Evolutionary conservation across 2,113 vertebrate genomes (phyloP).

Genomic region (Acrocephalus arundinaceus): DNA sequence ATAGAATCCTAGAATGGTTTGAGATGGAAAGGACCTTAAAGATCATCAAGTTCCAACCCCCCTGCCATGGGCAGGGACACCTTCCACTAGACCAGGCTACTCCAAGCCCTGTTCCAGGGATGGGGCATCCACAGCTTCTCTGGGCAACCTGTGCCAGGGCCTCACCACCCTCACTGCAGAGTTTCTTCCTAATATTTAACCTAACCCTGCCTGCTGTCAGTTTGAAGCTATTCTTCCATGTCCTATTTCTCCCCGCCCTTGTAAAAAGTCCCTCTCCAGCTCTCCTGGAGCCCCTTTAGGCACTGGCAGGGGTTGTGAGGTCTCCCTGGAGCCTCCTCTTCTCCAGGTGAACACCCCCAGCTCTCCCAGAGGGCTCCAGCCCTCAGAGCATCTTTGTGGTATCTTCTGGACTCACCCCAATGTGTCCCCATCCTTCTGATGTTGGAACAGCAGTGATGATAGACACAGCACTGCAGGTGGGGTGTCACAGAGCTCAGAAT

Average conservation of each 20-base stretch:
- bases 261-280: not conserved
- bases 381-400: not conserved
- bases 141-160: not conserved
- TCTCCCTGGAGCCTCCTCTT: not conserved
- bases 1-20: not conserved
- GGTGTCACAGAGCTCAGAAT: not conserved
- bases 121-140: not conserved
- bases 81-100: not conserved
- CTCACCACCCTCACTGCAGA: not conserved
- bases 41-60: not conserved
- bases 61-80: not conserved
- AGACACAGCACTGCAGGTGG: not conserved
- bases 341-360: not conserved
- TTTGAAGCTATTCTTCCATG: not conserved
- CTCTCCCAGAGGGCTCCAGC: not conserved
- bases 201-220: not conserved
- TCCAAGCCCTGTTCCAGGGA: not conserved
- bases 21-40: not conserved
- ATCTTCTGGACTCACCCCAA: not conserved
- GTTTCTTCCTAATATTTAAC: not conserved
- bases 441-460: no score
- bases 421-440: not conserved
- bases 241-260: not conserved
- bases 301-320: not conserved
- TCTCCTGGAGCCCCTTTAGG: not conserved